Percentiles rank a stretch among this genome's conserved stretches.
Conservation (phyloP, 2,113 vertebrate species). For the Campylomormyrus tamandua region DNA sequence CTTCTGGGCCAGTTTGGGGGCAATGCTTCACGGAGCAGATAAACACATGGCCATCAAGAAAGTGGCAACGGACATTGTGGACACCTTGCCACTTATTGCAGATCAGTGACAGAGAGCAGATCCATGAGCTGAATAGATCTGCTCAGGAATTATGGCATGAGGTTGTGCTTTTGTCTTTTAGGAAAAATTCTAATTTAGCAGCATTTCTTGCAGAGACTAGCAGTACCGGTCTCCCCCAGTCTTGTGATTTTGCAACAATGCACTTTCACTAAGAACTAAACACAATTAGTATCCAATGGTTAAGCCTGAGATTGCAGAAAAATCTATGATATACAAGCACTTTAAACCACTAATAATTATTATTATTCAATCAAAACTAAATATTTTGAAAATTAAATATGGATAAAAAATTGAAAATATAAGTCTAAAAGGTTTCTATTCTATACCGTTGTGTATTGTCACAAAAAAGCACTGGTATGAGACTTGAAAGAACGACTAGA, state of each 20-base stretch:
- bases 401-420: background rate
- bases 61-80: conserved; percentile 32
- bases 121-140: background rate
- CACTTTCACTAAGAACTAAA: background rate
- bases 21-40: conserved; percentile 48
- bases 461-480: background rate
- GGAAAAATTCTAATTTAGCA: background rate
- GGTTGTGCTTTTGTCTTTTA: background rate
- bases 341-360: background rate
- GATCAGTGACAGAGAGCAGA: background rate
- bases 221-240: background rate
- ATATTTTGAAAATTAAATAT: background rate
- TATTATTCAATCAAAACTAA: background rate
- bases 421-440: background rate
- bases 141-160: background rate
- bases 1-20: conserved; percentile 73
- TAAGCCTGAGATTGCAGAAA: background rate
- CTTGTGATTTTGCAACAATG: background rate
- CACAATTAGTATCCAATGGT: background rate
- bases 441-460: background rate
- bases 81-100: conserved; percentile 27
- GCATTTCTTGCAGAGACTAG: background rate
- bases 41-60: conserved; percentile 43
- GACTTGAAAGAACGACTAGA: background rate
- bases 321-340: background rate